These are phyloP conservation scores for Chaenocephalus aceratus DNA, from an alignment of 2,113 vertebrate species.

Conservation along the genomic window DNA sequence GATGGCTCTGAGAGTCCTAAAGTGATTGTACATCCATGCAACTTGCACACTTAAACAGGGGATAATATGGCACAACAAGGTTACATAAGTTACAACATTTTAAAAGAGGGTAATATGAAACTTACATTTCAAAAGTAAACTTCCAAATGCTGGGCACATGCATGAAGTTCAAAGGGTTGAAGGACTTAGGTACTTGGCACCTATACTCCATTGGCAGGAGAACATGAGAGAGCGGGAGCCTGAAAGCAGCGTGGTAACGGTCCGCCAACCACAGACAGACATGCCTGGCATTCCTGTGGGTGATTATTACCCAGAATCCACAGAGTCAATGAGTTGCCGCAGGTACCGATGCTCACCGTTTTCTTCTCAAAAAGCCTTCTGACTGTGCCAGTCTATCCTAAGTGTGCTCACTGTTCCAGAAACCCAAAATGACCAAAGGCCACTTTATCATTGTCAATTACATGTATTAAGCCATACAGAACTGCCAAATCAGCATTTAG, in stretches of 20 bases:
- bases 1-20: constrained; percentile 3
- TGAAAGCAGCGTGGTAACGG: constrained; percentile 58
- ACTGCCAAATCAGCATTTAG: not conserved
- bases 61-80: constrained; percentile 3
- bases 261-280: constrained; percentile 65
- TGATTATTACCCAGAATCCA: constrained; percentile 79
- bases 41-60: not conserved
- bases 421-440: no score
- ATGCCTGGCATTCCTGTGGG: constrained; percentile 79
- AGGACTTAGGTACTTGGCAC: constrained; percentile 52
- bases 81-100: no score
- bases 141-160: not conserved
- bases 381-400: not conserved
- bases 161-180: constrained; percentile 29
- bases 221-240: constrained; percentile 58
- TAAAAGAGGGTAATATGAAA: no score
- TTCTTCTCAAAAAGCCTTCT: not conserved
- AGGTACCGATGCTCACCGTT: constrained; percentile 47
- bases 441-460: not conserved
- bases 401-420: no score
- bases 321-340: constrained; percentile 59
- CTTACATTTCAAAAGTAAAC: no score
- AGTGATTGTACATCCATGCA: not conserved
- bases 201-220: constrained; percentile 19
- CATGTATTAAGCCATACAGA: not conserved